phyloP scores from a whole-genome alignment of 2,113 vertebrate genomes.

The Bettongia penicillata region DNA sequence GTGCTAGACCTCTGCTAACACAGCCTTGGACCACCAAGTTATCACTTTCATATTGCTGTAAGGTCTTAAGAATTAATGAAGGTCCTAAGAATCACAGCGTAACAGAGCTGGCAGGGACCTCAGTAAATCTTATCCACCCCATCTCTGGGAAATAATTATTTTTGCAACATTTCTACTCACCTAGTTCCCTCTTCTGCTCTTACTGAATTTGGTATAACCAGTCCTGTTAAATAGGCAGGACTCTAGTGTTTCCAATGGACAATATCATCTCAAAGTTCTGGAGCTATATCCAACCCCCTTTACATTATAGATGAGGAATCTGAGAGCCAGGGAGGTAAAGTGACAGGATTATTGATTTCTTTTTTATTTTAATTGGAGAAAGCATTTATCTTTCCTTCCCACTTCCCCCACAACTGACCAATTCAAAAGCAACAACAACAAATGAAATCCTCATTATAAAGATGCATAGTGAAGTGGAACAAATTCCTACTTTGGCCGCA shows the following conservation, averaged over 20 bases:
- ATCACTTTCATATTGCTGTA: background rate
- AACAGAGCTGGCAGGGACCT: background rate
- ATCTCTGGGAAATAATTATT: background rate
- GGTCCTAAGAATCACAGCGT: background rate
- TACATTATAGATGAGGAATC: background rate
- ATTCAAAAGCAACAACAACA: background rate
- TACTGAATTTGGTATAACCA: background rate
- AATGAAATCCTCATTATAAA: background rate
- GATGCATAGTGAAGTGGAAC: background rate
- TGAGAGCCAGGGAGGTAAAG: background rate
- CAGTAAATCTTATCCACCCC: background rate
- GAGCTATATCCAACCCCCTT: background rate
- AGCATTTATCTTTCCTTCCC: background rate
- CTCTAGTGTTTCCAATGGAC: background rate
- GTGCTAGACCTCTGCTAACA: background rate
- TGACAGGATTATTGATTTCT: background rate
- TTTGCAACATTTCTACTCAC: background rate
- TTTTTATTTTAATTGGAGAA: background rate
- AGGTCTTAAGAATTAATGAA: background rate
- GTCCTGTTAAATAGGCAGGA: background rate
- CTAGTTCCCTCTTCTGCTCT: background rate
- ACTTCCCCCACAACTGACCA: background rate
- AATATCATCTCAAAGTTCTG: background rate
- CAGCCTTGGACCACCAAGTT: background rate
- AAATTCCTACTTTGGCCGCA: background rate